Conservation (phyloP, 2,797 vertebrate species). For the Gallinago nigripennis region DNA sequence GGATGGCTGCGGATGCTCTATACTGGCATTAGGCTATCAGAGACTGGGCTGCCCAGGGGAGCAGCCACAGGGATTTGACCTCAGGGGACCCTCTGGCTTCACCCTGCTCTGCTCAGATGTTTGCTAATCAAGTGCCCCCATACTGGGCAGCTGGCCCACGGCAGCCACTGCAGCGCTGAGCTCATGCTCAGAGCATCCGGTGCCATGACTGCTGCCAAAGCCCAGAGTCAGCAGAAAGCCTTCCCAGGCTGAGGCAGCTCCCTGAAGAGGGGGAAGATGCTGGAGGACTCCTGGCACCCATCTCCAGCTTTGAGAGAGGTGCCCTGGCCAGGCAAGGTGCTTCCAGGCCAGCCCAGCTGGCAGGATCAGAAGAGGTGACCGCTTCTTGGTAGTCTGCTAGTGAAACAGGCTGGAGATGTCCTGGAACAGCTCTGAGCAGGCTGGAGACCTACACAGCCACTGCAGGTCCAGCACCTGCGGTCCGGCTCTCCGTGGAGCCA, state of each 20-base stretch:
- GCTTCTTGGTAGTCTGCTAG: neutral
- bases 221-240: neutral
- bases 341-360: neutral
- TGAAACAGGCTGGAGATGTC: neutral
- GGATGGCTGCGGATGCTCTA: neutral
- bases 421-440: neutral
- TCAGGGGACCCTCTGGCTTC: neutral
- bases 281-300: neutral
- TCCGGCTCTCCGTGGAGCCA: neutral
- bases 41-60: neutral
- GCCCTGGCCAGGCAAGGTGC: neutral
- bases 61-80: neutral
- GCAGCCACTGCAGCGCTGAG: neutral
- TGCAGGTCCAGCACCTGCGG: neutral
- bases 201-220: neutral
- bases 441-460: neutral
- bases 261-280: neutral
- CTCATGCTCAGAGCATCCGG: neutral
- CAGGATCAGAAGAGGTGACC: neutral
- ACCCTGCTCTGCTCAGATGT: neutral
- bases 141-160: fast-evolving
- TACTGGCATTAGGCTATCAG: fast-evolving
- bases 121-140: neutral
- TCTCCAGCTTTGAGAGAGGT: neutral
- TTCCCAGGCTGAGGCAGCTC: neutral